Conservation (phyloP, 2,113 vertebrate genomes). For the Cottus gobio region DNA sequence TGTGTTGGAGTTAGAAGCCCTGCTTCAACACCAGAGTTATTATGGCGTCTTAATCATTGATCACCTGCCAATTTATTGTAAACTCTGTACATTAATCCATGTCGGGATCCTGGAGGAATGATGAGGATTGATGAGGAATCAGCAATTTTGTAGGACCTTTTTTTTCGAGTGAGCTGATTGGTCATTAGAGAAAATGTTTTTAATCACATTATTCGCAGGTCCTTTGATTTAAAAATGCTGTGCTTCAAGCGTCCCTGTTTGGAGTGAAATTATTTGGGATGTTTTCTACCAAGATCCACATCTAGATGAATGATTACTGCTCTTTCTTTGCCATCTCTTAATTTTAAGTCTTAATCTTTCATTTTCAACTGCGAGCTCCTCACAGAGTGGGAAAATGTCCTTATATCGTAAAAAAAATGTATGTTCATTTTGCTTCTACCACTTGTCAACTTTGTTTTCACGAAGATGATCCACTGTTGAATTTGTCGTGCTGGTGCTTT, state of each 20-base stretch:
- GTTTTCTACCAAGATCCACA: neutral
- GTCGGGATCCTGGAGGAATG: neutral
- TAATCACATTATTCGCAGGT: neutral
- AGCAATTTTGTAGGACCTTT: too few species aligned
- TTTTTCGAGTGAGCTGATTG: neutral
- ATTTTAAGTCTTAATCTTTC: neutral
- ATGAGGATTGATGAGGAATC: neutral
- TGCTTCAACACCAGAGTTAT: neutral
- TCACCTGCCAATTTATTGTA: neutral
- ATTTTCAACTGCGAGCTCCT: neutral
- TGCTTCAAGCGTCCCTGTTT: neutral
- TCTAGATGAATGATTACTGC: neutral
- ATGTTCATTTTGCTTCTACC: neutral
- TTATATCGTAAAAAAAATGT: too few species aligned
- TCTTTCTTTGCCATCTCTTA: neutral
- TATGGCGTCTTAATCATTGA: neutral
- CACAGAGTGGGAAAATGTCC: neutral
- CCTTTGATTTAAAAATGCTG: neutral
- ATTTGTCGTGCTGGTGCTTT: neutral
- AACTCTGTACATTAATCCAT: neutral
- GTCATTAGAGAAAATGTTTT: neutral
- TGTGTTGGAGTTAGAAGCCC: neutral
- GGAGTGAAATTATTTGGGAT: neutral
- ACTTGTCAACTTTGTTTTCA: neutral
- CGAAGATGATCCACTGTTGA: neutral